A percentile compares a stretch with the other conserved stretches of the same genome.
phyloP scores from a whole-genome alignment of 2,797 vertebrate species.

The Neostethus bicornis region DNA sequence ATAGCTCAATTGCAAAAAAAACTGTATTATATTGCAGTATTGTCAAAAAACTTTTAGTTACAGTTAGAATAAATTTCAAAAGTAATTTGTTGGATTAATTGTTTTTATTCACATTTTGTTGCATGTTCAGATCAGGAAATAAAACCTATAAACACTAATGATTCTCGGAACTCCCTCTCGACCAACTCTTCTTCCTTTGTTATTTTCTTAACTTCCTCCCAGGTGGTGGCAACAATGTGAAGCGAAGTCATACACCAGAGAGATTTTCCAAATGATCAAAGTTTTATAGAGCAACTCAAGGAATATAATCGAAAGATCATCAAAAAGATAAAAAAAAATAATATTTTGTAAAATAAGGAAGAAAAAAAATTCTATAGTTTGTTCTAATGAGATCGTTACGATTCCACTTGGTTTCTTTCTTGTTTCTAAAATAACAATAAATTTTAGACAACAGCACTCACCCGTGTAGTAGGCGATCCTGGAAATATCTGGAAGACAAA shows the following conservation, averaged over 20 bases:
- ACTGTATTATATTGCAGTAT: no score
- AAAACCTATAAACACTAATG: slow-evolving; percentile 4
- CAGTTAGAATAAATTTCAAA: background rate
- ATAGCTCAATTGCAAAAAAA: no score
- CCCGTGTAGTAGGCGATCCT: slow-evolving; percentile 87
- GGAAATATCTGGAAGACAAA: slow-evolving; percentile 86
- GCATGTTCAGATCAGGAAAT: background rate
- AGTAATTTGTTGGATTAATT: background rate
- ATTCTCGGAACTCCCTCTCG: slow-evolving; percentile 15
- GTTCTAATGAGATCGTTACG: no score
- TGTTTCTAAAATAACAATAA: no score
- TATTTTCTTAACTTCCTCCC: slow-evolving; percentile 22
- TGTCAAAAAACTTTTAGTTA: background rate
- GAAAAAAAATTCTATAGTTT: no score
- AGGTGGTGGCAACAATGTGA: slow-evolving; percentile 22
- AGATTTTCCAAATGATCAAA: slow-evolving; percentile 5
- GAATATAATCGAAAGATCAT: background rate
- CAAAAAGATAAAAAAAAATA: background rate
- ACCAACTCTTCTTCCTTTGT: slow-evolving; percentile 5
- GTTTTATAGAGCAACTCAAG: background rate
- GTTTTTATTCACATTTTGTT: no score
- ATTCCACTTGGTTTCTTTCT: no score
- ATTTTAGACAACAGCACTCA: slow-evolving; percentile 78
- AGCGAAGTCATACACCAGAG: background rate
- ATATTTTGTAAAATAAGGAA: no score